Percentiles rank a stretch among this genome's conserved stretches.
Evolutionary conservation across 2,888 invertebrate species (phyloP).

Genomic region (Cylloceria caligata): DNA sequence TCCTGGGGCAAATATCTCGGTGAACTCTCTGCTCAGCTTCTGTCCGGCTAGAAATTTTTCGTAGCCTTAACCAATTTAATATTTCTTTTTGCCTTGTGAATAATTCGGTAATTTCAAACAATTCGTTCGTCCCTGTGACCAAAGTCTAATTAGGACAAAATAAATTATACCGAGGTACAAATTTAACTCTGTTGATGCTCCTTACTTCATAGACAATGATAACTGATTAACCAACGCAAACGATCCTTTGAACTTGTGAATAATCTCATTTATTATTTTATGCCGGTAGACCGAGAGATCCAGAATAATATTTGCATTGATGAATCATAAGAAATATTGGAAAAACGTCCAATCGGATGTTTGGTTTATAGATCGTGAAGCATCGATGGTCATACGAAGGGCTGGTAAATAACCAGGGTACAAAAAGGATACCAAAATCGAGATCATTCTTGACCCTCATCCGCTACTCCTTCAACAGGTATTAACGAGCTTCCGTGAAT

Average conservation of each 20-base stretch:
- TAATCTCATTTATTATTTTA: background rate
- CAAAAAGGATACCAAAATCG: background rate
- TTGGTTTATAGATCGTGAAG: background rate
- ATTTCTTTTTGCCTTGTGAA: background rate
- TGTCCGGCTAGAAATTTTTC: background rate
- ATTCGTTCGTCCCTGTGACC: too few relatives aligned
- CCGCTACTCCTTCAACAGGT: constrained; percentile 13
- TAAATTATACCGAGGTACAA: too few relatives aligned
- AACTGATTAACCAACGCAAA: background rate
- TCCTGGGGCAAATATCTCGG: background rate
- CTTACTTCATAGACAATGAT: background rate
- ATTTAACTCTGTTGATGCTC: background rate
- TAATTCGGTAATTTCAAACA: too few relatives aligned
- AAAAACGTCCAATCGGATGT: background rate
- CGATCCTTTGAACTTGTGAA: background rate
- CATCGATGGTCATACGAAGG: background rate
- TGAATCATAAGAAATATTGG: background rate
- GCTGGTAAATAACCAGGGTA: background rate
- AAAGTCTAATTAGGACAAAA: too few relatives aligned
- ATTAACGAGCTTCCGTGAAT: constrained; percentile 46
- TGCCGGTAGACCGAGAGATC: background rate
- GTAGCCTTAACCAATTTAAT: background rate
- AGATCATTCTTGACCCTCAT: constrained; percentile 15
- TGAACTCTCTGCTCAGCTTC: background rate
- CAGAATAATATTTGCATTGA: background rate